Evolutionary conservation across 2,113 vertebrate species (phyloP), one percentile per base, ranked within the genome.

Genomic region (Carassius gibelio): DNA sequence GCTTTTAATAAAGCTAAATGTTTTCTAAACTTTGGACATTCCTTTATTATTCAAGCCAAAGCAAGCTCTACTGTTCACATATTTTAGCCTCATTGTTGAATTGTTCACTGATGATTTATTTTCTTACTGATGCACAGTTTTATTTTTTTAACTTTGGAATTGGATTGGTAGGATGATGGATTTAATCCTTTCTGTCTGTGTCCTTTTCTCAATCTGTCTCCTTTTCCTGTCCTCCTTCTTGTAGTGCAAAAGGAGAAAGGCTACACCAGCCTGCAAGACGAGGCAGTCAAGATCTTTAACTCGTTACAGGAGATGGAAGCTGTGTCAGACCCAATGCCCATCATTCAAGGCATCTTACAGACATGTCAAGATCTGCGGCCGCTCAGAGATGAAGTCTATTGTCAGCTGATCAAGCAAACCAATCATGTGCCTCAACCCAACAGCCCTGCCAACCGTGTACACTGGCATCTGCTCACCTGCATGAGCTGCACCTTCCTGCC

Each of bases 401-500:
- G 96, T 88, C 97, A 98, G 94, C 95, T 97, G 88, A 97, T 98
- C 94, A 98, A 98, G 90, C 97, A 98, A 92, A 97, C 96, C 84
- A 98, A 96, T 92, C 96, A 97, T 9, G 96, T 96, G 90, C 96
- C 97, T 7, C 96, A 97, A 88, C 96, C 96, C 75, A 96, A 95
- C 92, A 96, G 95, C 84, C 76, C 89, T 2, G 86, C 94, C 87
- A 94, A 94, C 59, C 92, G 91, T 10, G 95, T 96, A 81, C 96
- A 97, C 91, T 97, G 96, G 96, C 96, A 97, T 89, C 95, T 97
- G 72, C 95, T 97, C 86, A 93, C 95, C 13, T 97, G 96, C 48
- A 97, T 98, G 96, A 95, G 95, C 93, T 97, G 97, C 91, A 97
- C 96, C 86, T 94, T 97, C 88, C 92, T 97, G 80, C 96, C 97